Conservation (phyloP, 2,888 invertebrate species). For the Didymodactylos carnosus region DNA sequence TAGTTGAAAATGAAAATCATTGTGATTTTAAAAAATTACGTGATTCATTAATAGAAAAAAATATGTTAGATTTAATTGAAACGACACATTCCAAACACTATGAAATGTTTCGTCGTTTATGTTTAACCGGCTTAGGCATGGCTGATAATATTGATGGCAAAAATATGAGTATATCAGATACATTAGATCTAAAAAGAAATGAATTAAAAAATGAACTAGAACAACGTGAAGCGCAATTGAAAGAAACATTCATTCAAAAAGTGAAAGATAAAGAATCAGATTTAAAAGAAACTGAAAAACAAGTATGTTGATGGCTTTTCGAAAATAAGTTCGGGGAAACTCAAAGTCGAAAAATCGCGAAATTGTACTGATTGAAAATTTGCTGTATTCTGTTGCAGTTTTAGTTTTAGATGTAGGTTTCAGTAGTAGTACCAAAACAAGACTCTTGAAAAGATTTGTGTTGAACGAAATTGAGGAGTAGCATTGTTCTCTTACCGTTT, state of each 20-base stretch:
- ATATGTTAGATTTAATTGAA: slow-evolving; percentile 98
- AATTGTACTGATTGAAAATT: too few relatives aligned
- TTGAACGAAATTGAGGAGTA: too few relatives aligned
- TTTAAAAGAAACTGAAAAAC: slow-evolving; percentile 66
- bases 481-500: not conserved
- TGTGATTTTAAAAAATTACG: slow-evolving; percentile 97
- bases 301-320: too few relatives aligned
- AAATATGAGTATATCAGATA: slow-evolving; percentile 17
- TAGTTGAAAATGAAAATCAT: slow-evolving; percentile 90
- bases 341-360: too few relatives aligned
- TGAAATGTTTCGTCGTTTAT: slow-evolving; percentile 59
- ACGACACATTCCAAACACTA: slow-evolving; percentile 86
- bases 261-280: slow-evolving; percentile 94
- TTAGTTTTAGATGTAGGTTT: too few relatives aligned
- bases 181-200: not conserved
- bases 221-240: slow-evolving; percentile 87
- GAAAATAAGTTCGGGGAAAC: too few relatives aligned
- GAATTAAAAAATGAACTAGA: slow-evolving; percentile 45
- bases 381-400: too few relatives aligned
- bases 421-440: too few relatives aligned
- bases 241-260: slow-evolving; percentile 87
- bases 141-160: slow-evolving; percentile 44
- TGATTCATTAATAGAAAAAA: slow-evolving; percentile 92
- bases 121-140: slow-evolving; percentile 49
- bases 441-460: too few relatives aligned